Conservation (phyloP, 2,113 vertebrate genomes). For the Dasyurus viverrinus region DNA sequence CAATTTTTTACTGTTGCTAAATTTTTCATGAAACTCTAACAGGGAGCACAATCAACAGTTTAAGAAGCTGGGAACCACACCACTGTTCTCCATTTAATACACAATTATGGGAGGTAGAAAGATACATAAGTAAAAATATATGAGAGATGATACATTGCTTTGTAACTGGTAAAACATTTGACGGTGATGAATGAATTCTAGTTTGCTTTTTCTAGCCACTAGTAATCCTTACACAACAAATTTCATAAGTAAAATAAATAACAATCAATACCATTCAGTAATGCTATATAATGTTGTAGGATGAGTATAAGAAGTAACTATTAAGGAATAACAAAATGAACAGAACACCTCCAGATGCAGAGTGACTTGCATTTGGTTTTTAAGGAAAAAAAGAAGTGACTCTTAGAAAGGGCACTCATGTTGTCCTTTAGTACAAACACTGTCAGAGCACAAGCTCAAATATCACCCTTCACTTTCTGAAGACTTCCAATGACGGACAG, state of each 20-base stretch:
- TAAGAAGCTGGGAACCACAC: background rate
- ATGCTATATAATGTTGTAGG: background rate
- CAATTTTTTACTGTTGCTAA: no score
- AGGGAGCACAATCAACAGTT: no score
- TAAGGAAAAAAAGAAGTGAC: background rate
- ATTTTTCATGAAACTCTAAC: no score
- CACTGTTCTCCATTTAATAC: background rate
- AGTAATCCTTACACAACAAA: background rate
- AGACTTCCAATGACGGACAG: background rate
- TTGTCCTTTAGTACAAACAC: background rate
- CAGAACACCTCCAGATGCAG: background rate
- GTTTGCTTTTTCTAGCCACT: background rate
- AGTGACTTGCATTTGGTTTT: background rate
- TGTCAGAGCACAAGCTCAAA: background rate
- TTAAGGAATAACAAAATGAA: background rate
- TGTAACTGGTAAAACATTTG: background rate
- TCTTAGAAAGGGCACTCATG: background rate
- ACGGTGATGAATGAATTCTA: background rate
- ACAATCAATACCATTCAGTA: background rate
- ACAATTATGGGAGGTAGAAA: background rate
- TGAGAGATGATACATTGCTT: background rate
- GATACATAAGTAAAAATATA: background rate
- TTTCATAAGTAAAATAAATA: background rate
- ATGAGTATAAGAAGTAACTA: background rate
- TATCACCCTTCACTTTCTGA: background rate